Conservation (phyloP, 2,113 vertebrate species). For the Oreamnos americanus region DNA sequence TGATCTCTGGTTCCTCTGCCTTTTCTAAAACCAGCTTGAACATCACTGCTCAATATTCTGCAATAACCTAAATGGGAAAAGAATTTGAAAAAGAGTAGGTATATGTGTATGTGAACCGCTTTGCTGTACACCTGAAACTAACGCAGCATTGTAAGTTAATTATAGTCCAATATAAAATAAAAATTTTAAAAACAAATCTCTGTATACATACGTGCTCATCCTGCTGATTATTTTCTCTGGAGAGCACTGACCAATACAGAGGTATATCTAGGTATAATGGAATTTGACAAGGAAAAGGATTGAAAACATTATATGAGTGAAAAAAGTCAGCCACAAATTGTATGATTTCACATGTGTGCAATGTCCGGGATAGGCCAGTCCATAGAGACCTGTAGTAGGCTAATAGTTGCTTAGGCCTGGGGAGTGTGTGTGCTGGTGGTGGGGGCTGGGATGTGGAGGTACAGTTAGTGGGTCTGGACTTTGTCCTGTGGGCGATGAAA, state of each 20-base stretch:
- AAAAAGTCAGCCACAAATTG: neutral
- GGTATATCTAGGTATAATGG: neutral
- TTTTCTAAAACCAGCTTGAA: too few species aligned
- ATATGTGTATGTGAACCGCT: neutral
- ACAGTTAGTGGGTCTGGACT: neutral
- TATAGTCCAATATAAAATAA: neutral
- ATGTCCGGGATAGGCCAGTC: neutral
- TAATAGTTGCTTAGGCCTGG: neutral
- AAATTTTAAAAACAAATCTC: rapidly evolving
- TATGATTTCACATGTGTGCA: neutral
- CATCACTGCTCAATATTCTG: neutral
- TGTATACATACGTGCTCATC: neutral
- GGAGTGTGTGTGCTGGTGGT: neutral
- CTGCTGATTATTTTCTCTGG: neutral
- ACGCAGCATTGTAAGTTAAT: neutral
- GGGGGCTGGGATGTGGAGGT: neutral
- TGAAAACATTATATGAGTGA: neutral
- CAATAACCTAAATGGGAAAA: neutral
- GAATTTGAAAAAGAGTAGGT: neutral
- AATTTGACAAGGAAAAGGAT: neutral
- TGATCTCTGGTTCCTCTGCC: too few species aligned
- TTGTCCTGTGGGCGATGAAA: neutral
- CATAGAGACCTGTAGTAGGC: neutral
- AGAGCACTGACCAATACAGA: neutral
- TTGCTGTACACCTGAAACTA: neutral